Evolutionary conservation across 2,113 vertebrate species (phyloP).

Genomic region (Gallinago paraguaiae): DNA sequence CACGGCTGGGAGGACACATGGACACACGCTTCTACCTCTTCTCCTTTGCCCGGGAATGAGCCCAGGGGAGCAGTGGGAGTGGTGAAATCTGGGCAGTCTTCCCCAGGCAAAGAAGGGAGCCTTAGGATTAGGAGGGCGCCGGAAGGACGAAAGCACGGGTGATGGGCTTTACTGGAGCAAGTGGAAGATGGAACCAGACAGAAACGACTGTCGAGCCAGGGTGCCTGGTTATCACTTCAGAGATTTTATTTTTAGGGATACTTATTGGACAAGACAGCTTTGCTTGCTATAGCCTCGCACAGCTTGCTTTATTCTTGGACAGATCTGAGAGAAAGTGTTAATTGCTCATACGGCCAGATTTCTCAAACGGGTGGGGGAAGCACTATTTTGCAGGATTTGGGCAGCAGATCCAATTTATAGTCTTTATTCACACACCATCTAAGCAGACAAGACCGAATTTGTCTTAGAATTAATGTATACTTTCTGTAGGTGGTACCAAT

Average conservation of each 20-base stretch:
- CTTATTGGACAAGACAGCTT: not conserved
- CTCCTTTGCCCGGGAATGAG: not conserved
- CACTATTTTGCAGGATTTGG: not conserved
- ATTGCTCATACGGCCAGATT: not conserved
- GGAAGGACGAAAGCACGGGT: not conserved
- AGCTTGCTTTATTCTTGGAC: not conserved
- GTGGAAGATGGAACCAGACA: not conserved
- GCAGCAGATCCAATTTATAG: not conserved
- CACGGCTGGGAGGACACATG: accelerated
- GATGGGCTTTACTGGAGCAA: not conserved
- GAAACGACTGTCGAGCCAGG: not conserved
- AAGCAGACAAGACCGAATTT: not conserved
- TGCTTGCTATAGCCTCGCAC: not conserved
- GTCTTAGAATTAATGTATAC: not conserved
- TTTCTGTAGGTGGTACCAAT: not conserved
- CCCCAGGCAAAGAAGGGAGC: not conserved
- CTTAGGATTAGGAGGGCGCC: not conserved
- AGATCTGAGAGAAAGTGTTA: not conserved
- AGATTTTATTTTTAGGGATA: not conserved
- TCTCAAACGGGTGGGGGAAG: not conserved
- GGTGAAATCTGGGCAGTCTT: not conserved
- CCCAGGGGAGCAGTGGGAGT: not conserved
- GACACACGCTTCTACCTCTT: not conserved
- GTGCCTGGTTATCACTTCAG: not conserved
- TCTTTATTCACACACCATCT: not conserved